These are phyloP conservation scores for Chymomyza amoena DNA, from an alignment of 2,888 invertebrate genomes.

Conservation along the genomic window DNA sequence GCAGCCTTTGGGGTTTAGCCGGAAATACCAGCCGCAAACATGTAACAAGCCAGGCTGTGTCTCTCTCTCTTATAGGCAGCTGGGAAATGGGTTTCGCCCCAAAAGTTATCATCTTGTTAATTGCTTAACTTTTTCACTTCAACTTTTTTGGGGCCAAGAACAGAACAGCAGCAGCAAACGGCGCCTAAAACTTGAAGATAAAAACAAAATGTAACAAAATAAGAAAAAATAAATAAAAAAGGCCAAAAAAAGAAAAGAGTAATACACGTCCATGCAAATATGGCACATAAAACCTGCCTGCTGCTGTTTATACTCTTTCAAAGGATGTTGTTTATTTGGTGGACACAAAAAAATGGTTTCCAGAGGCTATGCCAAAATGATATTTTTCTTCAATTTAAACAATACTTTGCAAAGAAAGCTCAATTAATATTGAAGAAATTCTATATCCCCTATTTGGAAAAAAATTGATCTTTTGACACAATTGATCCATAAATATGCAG, in stretches of 20 bases:
- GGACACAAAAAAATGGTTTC: neutral
- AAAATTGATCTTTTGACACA: too few species aligned
- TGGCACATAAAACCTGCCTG: conserved; percentile 28
- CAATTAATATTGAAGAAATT: too few species aligned
- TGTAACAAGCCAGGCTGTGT: neutral
- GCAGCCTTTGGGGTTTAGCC: conserved; percentile 1
- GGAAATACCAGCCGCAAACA: neutral
- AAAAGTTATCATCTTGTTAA: conserved; percentile 75
- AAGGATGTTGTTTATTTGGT: neutral
- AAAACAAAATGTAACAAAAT: conserved; percentile 38
- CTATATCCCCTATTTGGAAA: too few species aligned
- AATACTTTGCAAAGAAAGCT: too few species aligned
- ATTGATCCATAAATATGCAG: too few species aligned
- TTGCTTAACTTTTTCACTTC: conserved; percentile 76
- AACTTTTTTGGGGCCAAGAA: conserved; percentile 49
- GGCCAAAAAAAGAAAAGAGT: conserved; percentile 11
- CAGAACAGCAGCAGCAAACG: conserved; percentile 1
- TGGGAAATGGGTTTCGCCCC: conserved; percentile 19
- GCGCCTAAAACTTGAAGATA: conserved; percentile 15
- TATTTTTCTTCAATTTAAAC: too few species aligned
- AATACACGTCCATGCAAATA: conserved; percentile 50
- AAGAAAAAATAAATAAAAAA: conserved; percentile 7
- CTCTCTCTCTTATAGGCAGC: neutral
- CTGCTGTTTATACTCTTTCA: neutral
- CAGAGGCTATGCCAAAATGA: too few species aligned